Percentiles rank a stretch among this genome's conserved stretches.
These are phyloP conservation scores for Drosophila auraria DNA, from an alignment of 1,140 invertebrate genomes.

Conservation along the genomic window DNA sequence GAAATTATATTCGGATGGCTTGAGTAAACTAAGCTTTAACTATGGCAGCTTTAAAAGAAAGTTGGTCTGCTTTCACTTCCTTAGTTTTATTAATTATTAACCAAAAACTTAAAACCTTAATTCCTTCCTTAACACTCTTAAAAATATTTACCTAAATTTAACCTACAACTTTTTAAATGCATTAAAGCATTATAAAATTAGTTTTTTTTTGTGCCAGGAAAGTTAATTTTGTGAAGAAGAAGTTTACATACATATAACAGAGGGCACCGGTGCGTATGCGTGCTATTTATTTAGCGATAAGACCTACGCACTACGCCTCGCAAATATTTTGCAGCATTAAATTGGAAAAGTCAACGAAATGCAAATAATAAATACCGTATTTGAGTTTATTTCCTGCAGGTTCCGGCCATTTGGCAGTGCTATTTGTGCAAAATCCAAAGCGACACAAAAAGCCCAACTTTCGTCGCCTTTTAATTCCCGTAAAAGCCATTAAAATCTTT, in stretches of 20 bases:
- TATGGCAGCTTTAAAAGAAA: background rate
- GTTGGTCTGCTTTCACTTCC: no score
- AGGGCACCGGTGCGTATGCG: conserved; percentile 26
- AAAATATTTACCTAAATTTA: background rate
- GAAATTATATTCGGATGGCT: background rate
- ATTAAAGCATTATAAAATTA: background rate
- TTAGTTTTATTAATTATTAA: no score
- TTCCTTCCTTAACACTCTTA: no score
- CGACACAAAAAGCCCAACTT: conserved; percentile 13
- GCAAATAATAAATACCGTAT: conserved; percentile 28
- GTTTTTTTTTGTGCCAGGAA: background rate
- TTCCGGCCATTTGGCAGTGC: conserved; percentile 9
- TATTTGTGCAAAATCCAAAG: conserved; percentile 20
- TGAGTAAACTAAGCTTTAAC: background rate
- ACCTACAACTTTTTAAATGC: background rate
- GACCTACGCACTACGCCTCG: background rate
- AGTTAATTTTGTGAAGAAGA: background rate
- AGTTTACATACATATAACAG: no score
- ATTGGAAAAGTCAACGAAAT: conserved; percentile 41
- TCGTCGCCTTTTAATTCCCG: conserved; percentile 57
- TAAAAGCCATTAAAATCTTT: conserved; percentile 69
- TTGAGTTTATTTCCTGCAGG: conserved; percentile 14
- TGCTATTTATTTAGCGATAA: conserved; percentile 45
- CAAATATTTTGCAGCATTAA: conserved; percentile 44
- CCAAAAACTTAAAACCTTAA: no score